These are phyloP conservation scores for Neofelis nebulosa DNA, from an alignment of 2,113 vertebrate genomes.

Conservation along the genomic window DNA sequence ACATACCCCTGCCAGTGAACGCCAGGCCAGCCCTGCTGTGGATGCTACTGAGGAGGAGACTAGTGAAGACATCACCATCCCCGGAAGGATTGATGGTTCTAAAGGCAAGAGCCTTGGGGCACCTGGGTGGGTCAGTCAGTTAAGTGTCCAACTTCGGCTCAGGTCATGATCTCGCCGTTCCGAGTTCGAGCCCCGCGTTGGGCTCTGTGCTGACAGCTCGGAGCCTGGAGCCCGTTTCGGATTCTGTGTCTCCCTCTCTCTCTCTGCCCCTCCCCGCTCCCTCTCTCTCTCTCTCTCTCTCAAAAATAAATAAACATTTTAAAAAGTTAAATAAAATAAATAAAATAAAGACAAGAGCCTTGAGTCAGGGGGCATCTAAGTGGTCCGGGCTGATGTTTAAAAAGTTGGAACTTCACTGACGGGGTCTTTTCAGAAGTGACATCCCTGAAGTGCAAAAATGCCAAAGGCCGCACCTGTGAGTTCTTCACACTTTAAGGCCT, in stretches of 20 bases:
- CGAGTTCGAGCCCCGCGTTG: fast-evolving
- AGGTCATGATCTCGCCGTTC: too few relatives aligned
- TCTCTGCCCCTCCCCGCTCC: too few relatives aligned
- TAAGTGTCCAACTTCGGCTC: too few relatives aligned
- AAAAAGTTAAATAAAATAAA: too few relatives aligned
- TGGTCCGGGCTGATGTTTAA: neutral
- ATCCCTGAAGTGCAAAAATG: neutral
- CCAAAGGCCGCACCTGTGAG: neutral
- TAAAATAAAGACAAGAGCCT: neutral
- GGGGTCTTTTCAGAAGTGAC: neutral
- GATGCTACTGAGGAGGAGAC: neutral
- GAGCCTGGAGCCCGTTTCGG: too few relatives aligned
- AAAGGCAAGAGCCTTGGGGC: neutral
- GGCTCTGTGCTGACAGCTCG: too few relatives aligned
- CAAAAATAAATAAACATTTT: too few relatives aligned
- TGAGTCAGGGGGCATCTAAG: neutral
- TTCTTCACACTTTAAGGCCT: neutral
- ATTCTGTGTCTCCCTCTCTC: too few relatives aligned
- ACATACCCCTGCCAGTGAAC: fast-evolving
- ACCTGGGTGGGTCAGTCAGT: too few relatives aligned
- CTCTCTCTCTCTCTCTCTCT: too few relatives aligned
- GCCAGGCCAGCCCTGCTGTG: neutral
- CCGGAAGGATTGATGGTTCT: neutral
- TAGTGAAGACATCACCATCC: fast-evolving
- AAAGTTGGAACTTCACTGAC: neutral